Evolutionary conservation across 2,888 invertebrate species (phyloP).

Genomic region (Hoplodrina blanda): DNA sequence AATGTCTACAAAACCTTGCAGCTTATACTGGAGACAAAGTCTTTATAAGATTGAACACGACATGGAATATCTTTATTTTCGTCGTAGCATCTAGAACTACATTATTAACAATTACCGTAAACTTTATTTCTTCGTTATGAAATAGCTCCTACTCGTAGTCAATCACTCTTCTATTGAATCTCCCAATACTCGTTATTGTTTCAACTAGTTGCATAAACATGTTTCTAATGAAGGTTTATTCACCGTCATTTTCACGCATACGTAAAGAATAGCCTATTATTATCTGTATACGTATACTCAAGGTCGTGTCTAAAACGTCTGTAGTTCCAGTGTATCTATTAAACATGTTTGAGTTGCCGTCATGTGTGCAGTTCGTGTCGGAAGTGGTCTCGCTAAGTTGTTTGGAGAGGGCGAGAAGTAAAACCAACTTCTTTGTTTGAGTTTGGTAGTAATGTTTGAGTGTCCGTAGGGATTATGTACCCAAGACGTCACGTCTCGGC

Average conservation of each 20-base stretch:
- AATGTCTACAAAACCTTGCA: slow-evolving; percentile 40
- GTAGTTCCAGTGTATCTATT: slow-evolving; percentile 27
- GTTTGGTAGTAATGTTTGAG: slow-evolving; percentile 51
- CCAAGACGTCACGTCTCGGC: background rate
- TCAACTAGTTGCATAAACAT: slow-evolving; percentile 2
- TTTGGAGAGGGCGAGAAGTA: slow-evolving; percentile 59
- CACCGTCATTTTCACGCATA: slow-evolving; percentile 21
- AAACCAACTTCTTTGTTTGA: slow-evolving; percentile 58
- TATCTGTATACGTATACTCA: slow-evolving; percentile 36
- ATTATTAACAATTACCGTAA: slow-evolving; percentile 3
- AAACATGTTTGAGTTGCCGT: slow-evolving; percentile 32
- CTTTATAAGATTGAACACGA: slow-evolving; percentile 39
- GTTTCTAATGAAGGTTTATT: slow-evolving; percentile 29
- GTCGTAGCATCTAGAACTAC: background rate
- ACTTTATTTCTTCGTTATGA: background rate
- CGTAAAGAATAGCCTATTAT: slow-evolving; percentile 34
- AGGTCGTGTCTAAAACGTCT: slow-evolving; percentile 44
- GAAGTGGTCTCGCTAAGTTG: slow-evolving; percentile 64
- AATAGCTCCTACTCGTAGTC: background rate
- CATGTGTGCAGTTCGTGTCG: slow-evolving; percentile 58
- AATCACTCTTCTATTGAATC: background rate
- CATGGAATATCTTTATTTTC: slow-evolving; percentile 26
- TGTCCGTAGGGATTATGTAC: slow-evolving; percentile 31
- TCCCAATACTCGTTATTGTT: background rate
- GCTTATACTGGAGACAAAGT: slow-evolving; percentile 32